Evolutionary conservation across 2,113 vertebrate genomes (phyloP).

Genomic region (Parotia lawesii): DNA sequence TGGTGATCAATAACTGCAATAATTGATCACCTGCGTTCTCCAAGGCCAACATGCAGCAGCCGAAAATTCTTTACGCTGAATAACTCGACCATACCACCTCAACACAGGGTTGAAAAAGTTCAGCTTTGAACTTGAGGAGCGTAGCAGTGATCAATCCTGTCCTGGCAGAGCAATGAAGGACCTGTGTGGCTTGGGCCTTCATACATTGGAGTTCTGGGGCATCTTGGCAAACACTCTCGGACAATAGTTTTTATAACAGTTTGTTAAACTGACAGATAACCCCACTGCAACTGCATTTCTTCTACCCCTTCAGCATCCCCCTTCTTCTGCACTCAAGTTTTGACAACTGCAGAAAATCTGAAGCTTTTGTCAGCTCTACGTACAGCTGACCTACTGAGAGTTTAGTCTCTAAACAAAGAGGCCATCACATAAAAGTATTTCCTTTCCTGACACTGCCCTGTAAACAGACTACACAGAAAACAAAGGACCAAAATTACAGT

Average conservation of each 20-base stretch:
- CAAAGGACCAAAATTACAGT: constrained; percentile 16
- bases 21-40: rapidly evolving
- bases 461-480: not conserved
- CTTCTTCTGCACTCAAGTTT: not conserved
- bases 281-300: not conserved
- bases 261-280: not conserved
- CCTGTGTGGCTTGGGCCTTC: rapidly evolving
- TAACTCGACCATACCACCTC: not conserved
- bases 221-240: not conserved
- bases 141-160: not conserved
- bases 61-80: not conserved
- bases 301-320: not conserved
- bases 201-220: not conserved
- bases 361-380: not conserved
- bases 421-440: not conserved
- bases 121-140: not conserved
- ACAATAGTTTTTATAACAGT: not conserved
- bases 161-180: not conserved
- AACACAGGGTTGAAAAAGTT: not conserved
- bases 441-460: not conserved
- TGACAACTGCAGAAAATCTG: not conserved
- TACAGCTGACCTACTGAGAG: not conserved
- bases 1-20: not conserved
- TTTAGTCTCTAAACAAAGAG: not conserved
- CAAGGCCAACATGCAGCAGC: not conserved